Percentiles rank a stretch among this genome's conserved stretches.
Conservation (phyloP, 30 jellyfish, hydroid and myxozoan genomes). For the Euphysa ruthae region DNA sequence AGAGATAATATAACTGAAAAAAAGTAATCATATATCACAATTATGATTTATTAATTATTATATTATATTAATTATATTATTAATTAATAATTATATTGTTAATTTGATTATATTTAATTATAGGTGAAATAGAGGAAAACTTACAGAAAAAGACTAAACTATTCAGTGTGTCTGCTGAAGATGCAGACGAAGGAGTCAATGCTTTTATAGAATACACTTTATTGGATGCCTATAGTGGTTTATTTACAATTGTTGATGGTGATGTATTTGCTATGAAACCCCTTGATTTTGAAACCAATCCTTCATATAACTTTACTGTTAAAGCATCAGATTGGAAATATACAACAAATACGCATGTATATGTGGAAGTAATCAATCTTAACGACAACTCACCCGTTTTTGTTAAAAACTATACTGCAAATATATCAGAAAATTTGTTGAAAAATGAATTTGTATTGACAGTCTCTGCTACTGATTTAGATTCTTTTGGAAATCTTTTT, state of each 20-base stretch:
- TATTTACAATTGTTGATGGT: constrained; percentile 41
- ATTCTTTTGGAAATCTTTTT: constrained; percentile 58
- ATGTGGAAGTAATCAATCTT: constrained; percentile 35
- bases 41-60: no score
- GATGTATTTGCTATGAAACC: constrained; percentile 23
- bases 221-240: background rate
- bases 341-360: constrained; percentile 27
- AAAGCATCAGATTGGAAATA: constrained; percentile 63
- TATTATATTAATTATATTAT: no score
- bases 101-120: no score
- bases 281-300: constrained; percentile 56
- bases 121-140: background rate
- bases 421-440: constrained; percentile 28
- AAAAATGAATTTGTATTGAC: constrained; percentile 37
- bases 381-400: constrained; percentile 74
- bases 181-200: constrained; percentile 51
- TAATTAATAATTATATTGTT: no score
- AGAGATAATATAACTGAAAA: no score
- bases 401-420: constrained; percentile 14
- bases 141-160: background rate
- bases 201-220: constrained; percentile 40
- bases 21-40: no score
- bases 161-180: constrained; percentile 38
- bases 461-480: constrained; percentile 70
- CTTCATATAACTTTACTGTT: constrained; percentile 34